Conservation (phyloP, 2,888 invertebrate species). For the Dichetophora obliterata region DNA sequence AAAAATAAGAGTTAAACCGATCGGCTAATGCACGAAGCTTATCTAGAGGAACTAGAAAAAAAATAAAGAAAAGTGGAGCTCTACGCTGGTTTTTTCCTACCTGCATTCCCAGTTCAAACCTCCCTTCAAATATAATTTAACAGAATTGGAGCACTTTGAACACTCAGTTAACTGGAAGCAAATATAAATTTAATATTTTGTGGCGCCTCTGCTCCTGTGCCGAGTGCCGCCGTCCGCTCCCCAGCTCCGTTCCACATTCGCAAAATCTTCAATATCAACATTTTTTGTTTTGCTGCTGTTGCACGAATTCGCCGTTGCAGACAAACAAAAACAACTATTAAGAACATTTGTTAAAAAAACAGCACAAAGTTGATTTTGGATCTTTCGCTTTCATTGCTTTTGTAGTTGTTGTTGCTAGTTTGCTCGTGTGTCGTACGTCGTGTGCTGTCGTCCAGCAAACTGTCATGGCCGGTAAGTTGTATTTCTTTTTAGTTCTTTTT, state of each 20-base stretch:
- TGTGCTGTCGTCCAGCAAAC: constrained; percentile 60
- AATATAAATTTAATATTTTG: constrained; percentile 28
- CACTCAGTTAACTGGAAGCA: not conserved
- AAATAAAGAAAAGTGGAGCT: constrained; percentile 16
- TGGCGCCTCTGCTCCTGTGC: constrained; percentile 31
- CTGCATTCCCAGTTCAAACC: not conserved
- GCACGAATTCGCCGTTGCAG: constrained; percentile 2
- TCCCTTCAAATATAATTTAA: not conserved
- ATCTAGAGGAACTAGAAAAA: not conserved
- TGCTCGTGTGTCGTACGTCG: constrained; percentile 43
- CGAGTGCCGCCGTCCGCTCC: constrained; percentile 46
- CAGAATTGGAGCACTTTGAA: not conserved
- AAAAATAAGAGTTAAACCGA: constrained; percentile 1
- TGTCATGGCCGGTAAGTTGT: constrained; percentile 85
- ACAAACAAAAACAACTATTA: constrained; percentile 49
- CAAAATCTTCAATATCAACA: not conserved
- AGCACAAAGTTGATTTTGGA: constrained; percentile 22
- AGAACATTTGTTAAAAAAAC: constrained; percentile 35
- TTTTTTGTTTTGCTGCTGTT: not conserved
- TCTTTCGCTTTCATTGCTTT: constrained; percentile 25
- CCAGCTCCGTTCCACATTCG: not conserved
- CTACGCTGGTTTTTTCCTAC: not conserved
- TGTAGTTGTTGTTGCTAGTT: constrained; percentile 42
- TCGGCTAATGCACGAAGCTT: not conserved
- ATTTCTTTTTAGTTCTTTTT: constrained; percentile 22